These are phyloP conservation scores for Stenichneumon culpator DNA, from an alignment of 2,888 invertebrate genomes.

Conservation along the genomic window DNA sequence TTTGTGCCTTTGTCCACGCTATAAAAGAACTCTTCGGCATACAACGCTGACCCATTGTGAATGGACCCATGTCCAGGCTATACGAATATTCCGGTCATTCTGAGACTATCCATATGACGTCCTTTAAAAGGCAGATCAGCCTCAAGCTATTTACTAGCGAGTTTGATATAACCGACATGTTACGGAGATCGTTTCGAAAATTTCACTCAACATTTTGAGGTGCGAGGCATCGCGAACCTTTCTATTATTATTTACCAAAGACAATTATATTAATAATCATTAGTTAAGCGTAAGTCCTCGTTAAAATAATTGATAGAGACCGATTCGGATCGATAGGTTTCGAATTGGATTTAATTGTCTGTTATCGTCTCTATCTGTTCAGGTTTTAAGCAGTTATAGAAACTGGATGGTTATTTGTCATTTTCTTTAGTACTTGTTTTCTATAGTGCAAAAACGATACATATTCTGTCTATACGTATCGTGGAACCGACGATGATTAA, in stretches of 20 bases:
- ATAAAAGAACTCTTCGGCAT: conserved; percentile 73
- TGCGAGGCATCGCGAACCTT: background rate
- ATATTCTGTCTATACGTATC: too few relatives aligned
- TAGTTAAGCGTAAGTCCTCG: background rate
- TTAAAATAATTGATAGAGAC: too few relatives aligned
- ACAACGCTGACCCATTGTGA: conserved; percentile 65
- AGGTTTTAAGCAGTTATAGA: too few relatives aligned
- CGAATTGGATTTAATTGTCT: too few relatives aligned
- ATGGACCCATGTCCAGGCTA: conserved; percentile 18
- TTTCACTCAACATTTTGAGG: conserved; percentile 5
- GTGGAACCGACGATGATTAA: too few relatives aligned
- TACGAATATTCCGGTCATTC: conserved; percentile 59
- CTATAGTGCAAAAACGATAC: too few relatives aligned
- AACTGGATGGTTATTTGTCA: too few relatives aligned
- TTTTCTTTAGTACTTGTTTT: too few relatives aligned
- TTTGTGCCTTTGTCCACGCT: conserved; percentile 78
- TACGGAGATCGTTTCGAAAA: conserved; percentile 35
- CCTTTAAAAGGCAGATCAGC: conserved; percentile 62
- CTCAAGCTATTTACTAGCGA: conserved; percentile 51
- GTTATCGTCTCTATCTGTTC: too few relatives aligned
- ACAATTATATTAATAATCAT: conserved; percentile 5
- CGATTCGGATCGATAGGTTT: too few relatives aligned
- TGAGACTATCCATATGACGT: conserved; percentile 49
- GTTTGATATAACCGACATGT: conserved; percentile 60
- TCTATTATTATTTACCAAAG: background rate